Evolutionary conservation across 1,140 invertebrate genomes (phyloP), one percentile per base, ranked within the genome.

Genomic region (Drosophila sulfurigaster): DNA sequence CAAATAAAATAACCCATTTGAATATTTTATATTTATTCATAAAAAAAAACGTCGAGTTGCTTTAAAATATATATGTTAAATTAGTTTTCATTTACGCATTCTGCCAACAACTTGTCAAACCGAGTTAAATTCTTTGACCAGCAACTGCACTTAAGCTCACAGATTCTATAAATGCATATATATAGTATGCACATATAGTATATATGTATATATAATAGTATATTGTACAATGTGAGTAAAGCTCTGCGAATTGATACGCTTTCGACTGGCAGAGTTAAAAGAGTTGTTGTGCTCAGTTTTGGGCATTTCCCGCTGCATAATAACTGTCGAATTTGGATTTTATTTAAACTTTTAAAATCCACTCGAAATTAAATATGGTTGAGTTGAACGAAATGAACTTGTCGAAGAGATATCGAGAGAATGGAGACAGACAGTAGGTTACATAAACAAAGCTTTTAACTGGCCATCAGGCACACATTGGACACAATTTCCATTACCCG

Each of bases 391-490:
- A 52, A 49, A 60, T 52, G 45, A 38, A 73, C 59, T 49, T 49
- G 15, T 20, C 5, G 35, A 10, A 28, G 20, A 30, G 16, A 20
- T 25, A 25, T 25, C 20, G 20, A 8, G 5, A 5, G 15, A 15
- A 13, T 11, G 5, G 10, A 35, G 11, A 11, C 10, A 6, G 13
- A 5, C 20, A 20, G 25, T 4, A 13, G 7, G 16, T 30, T 56
- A 67, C 41, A 75, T 75, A 75, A 75, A 75, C 59, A 58, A 45
- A 67, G 62, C 77, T 77, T 68, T 68, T 73, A 79, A 71, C 49
- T 79, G 64, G 69, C 69, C 69, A 73, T 64, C 60, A 57, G 66
- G 51, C 70, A 60, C 65, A 59, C 45, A 73, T 70, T 38, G 51
- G 52, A 65, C 25, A 52, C 62, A 75, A 72, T 81, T 71, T 78